Evolutionary conservation across 1,140 invertebrate genomes (phyloP).

Genomic region (Plectrocnemia conspersa): DNA sequence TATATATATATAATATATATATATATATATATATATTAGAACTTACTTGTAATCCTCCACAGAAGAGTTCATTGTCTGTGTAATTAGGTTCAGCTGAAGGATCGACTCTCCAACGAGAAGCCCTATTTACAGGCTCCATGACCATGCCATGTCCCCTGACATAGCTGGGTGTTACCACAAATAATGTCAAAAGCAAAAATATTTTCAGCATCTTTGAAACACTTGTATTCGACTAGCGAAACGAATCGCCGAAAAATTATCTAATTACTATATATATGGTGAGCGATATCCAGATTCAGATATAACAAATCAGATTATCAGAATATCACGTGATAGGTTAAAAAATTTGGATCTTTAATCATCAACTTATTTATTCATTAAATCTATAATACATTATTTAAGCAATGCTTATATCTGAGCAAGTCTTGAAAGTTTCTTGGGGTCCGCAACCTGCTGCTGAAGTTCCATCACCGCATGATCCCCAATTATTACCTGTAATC

Average conservation of each 20-base stretch:
- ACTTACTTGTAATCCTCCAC: conserved; percentile 60
- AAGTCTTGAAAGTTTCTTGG: conserved; percentile 64
- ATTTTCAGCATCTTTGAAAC: neutral
- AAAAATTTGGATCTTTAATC: too few species aligned
- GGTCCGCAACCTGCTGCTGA: conserved; percentile 54
- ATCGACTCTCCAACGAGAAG: conserved; percentile 61
- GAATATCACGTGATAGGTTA: too few species aligned
- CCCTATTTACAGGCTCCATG: conserved; percentile 62
- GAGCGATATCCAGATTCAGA: too few species aligned
- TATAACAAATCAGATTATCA: too few species aligned
- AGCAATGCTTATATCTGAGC: conserved; percentile 68
- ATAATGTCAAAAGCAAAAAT: neutral
- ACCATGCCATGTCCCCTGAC: conserved; percentile 61
- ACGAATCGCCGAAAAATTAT: too few species aligned
- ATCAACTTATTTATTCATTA: too few species aligned
- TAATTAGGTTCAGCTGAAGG: conserved; percentile 55
- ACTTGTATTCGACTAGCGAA: too few species aligned
- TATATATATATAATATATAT: too few species aligned
- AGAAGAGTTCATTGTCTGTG: conserved; percentile 63
- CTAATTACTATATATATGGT: too few species aligned
- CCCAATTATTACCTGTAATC: conserved; percentile 51
- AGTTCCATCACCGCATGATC: conserved; percentile 45
- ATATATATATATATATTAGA: too few species aligned
- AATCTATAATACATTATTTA: too few species aligned
- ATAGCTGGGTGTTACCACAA: neutral